Base-by-base conservation (phyloP, 1,140 invertebrate species). In the Venturia canescens region DNA sequence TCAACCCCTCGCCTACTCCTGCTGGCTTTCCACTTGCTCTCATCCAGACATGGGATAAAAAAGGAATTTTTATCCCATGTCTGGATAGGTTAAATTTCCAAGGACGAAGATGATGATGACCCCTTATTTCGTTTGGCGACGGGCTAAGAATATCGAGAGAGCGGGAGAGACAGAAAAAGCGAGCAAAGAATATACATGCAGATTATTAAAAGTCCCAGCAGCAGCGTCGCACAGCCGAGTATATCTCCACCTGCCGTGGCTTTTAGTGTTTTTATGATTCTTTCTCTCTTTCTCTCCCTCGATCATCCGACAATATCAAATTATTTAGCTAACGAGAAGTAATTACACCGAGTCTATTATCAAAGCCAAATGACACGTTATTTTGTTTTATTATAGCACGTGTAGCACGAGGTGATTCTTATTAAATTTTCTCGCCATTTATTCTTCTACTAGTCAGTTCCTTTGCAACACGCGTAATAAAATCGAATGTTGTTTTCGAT, bases 301-400 rank as follows among this genome's bases (percentile, higher is more conserved):
- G 23, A 74, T 74, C 71, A 44, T 38, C 27, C 1, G 23, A 38
- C 50, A 21, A 76, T 60, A 76, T 76, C 63, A n/a, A n/a, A n/a
- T 76, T 34, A 76, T 76, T 76, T 60, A 34, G 26, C 72, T 76
- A 60, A 76, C 72, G 53, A 76, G 72, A 76, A 63, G 72, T 76
- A 76, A 76, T 76, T 76, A 76, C 72, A 27, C 50, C 1, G 29
- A n/a, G 27, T 60, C 72, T 76, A 76, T 76, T 9, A 13, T 76
- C 63, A 76, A 76, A 38, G 0, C 0, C 15, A 76, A 76, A 76
- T 34, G 53, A 26, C 26, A 76, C 50, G 23, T 60, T 27, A 60
- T 76, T 76, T 29, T 3, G 53, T n/a, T 31, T 27, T 21, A 44
- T 7, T 15, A 31, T 27, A 1, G 27, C 53, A 34, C 72, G 50